Conservation (phyloP, 64 coral and sea anemone genomes). For the Actinia equina region DNA sequence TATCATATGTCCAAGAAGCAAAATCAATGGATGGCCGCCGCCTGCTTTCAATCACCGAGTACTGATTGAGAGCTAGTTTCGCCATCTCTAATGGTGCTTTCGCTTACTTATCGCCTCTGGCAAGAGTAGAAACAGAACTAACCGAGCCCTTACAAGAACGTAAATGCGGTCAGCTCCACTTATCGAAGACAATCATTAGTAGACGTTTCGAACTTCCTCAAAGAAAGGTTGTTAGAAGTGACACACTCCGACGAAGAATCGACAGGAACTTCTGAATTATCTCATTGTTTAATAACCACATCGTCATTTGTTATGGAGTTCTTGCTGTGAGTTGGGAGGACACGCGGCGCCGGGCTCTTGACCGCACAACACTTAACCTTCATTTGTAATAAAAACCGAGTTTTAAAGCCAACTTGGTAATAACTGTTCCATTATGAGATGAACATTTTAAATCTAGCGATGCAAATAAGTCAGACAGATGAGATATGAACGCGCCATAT, state of each 20-base stretch:
- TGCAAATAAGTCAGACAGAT: not conserved
- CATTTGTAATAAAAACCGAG: not conserved
- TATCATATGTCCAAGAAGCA: not conserved
- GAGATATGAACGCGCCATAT: not conserved
- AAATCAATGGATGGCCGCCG: not conserved
- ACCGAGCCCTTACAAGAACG: not conserved
- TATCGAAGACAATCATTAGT: not conserved
- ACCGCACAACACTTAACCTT: slow-evolving; percentile 10
- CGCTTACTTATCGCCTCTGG: not conserved
- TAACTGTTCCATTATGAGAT: not conserved
- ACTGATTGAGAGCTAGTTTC: not conserved
- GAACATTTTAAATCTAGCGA: not conserved
- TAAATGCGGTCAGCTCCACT: not conserved
- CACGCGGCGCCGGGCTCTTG: not conserved
- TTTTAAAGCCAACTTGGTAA: not conserved
- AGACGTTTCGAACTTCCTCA: not conserved
- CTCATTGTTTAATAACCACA: not conserved
- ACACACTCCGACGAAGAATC: not conserved
- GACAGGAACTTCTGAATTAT: not conserved
- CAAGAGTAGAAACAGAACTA: not conserved
- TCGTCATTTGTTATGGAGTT: not conserved
- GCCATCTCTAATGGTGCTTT: not conserved
- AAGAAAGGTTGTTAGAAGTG: not conserved
- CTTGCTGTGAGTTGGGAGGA: slow-evolving; percentile 1
- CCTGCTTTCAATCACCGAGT: not conserved